phyloP scores from a whole-genome alignment of 2,113 vertebrate genomes.

The Lampris megalopsis region DNA sequence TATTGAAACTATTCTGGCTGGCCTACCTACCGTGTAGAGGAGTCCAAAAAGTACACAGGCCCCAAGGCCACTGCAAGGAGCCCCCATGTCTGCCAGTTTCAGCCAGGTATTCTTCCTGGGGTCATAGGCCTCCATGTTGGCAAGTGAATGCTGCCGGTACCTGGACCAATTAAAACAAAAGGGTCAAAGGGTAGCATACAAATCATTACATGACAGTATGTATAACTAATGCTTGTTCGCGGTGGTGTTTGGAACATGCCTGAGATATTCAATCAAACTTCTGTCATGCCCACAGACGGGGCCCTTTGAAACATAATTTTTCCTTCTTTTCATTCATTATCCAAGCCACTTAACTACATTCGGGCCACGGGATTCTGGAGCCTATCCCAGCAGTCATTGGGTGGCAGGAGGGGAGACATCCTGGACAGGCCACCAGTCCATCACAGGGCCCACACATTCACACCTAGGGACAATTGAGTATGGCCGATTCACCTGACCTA shows the following conservation, averaged over 20 bases:
- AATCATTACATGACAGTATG: neutral
- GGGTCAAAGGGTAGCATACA: neutral
- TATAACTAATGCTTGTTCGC: neutral
- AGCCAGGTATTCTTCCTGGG: slow-evolving; percentile 79
- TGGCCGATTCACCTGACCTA: no score
- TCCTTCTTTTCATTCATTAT: neutral
- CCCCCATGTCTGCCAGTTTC: slow-evolving; percentile 77
- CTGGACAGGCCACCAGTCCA: no score
- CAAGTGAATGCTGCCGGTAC: slow-evolving; percentile 80
- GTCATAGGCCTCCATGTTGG: slow-evolving; percentile 82
- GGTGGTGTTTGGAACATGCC: neutral
- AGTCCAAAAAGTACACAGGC: slow-evolving; percentile 85
- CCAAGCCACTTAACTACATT: no score
- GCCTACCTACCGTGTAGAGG: slow-evolving; percentile 76
- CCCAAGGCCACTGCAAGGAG: slow-evolving; percentile 83
- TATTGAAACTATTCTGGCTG: neutral
- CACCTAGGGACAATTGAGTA: no score
- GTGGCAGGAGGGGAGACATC: no score
- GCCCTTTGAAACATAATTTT: neutral
- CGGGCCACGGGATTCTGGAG: no score
- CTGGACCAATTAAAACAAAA: slow-evolving; percentile 42
- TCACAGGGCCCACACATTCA: no score
- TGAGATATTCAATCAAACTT: neutral
- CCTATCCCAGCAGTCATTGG: no score
- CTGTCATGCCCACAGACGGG: neutral